These are phyloP conservation scores for Seira musarum DNA, from an alignment of 2,888 invertebrate species.

Conservation along the genomic window DNA sequence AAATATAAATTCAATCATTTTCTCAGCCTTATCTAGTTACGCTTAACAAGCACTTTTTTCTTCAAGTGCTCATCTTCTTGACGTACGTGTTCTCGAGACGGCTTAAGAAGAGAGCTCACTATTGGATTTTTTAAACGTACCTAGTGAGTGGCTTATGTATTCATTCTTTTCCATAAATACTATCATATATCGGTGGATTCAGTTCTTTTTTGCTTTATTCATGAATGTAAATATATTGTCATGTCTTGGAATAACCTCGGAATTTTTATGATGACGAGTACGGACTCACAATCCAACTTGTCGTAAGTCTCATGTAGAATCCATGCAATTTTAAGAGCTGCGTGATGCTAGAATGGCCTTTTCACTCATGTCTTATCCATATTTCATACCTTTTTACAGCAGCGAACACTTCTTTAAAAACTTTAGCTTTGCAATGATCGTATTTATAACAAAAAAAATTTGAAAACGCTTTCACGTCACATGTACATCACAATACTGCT, in stretches of 20 bases:
- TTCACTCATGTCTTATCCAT: background rate
- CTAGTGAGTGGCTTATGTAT: no score
- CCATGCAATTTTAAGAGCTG: no score
- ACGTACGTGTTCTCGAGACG: background rate
- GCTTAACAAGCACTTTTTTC: background rate
- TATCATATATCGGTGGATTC: no score
- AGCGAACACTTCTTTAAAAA: no score
- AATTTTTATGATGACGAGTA: background rate
- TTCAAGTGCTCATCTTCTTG: background rate
- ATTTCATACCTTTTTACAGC: no score
- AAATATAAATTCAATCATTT: background rate
- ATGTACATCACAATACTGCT: no score
- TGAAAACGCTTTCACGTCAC: no score
- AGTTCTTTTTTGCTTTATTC: background rate
- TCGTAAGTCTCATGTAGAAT: background rate
- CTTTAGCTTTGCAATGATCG: no score
- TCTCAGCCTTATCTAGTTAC: background rate
- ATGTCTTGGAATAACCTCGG: background rate
- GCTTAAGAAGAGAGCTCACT: background rate
- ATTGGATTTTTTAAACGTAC: background rate
- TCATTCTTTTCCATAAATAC: no score
- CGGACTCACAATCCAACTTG: background rate
- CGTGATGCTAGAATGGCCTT: background rate
- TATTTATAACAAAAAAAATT: no score
- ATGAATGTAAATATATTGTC: background rate